Evolutionary conservation across 2,797 vertebrate genomes (phyloP).

Genomic region (Syngnathus acus): DNA sequence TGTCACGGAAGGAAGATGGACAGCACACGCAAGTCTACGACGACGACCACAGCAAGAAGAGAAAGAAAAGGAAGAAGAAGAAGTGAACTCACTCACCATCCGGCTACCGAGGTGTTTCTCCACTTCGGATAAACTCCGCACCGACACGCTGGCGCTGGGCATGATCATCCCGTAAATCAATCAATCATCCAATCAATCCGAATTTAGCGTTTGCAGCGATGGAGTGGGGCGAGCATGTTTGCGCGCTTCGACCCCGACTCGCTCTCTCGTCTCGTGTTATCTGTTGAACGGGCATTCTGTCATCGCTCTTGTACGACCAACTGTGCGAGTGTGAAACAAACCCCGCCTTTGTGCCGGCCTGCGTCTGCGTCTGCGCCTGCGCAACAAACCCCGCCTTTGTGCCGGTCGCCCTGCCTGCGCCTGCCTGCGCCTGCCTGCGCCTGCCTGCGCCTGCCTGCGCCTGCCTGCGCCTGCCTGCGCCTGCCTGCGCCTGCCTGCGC

Average conservation of each 20-base stretch:
- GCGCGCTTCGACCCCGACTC: background rate
- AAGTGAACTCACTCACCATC: conserved; percentile 42
- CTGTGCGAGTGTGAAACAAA: background rate
- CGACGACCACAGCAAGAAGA: background rate
- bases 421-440: too few species aligned
- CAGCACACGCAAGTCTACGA: too few species aligned
- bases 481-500: too few species aligned
- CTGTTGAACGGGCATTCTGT: background rate
- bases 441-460: too few species aligned
- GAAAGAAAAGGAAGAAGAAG: too few species aligned
- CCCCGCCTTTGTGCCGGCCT: background rate
- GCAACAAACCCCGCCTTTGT: too few species aligned
- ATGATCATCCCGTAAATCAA: conserved; percentile 42
- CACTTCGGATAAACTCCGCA: conserved; percentile 64
- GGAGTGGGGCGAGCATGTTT: conserved; percentile 26
- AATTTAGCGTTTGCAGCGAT: conserved; percentile 14
- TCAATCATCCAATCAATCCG: background rate
- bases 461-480: too few species aligned
- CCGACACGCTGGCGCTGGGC: conserved; percentile 59
- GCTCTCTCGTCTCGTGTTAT: background rate
- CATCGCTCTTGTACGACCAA: background rate
- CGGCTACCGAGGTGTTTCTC: conserved; percentile 61
- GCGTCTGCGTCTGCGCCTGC: too few species aligned
- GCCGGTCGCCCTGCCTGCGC: too few species aligned
- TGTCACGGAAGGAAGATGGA: background rate